These are phyloP conservation scores for Cheilosia urbana DNA, from an alignment of 2,888 invertebrate species.

Conservation along the genomic window DNA sequence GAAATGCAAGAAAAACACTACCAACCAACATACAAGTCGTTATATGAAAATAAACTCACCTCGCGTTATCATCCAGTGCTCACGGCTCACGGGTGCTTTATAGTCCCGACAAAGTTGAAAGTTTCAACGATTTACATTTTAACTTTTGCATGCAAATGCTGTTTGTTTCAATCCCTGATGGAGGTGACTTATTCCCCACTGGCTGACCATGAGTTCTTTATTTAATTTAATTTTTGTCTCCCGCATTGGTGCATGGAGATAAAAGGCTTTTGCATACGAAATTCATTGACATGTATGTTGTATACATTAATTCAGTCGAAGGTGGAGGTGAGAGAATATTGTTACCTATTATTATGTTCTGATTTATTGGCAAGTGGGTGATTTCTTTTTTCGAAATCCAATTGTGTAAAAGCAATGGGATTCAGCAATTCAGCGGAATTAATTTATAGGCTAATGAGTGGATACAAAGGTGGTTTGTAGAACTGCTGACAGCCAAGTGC, in stretches of 20 bases:
- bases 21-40: background rate
- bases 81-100: conserved; percentile 3
- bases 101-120: conserved; percentile 15
- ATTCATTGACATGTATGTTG: conserved; percentile 6
- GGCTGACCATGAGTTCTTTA: conserved; percentile 1
- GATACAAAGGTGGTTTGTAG: too few species aligned
- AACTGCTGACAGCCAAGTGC: too few species aligned
- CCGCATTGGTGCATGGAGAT: background rate
- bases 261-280: conserved; percentile 5
- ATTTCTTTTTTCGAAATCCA: background rate
- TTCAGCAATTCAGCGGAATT: background rate
- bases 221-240: conserved; percentile 3
- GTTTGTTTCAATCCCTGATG: background rate
- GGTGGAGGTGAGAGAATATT: background rate
- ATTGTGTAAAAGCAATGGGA: background rate
- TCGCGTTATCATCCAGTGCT: background rate
- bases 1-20: background rate
- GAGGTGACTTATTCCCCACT: background rate
- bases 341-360: background rate
- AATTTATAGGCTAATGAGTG: too few species aligned
- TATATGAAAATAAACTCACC: conserved; percentile 1
- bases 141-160: conserved; percentile 32
- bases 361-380: background rate
- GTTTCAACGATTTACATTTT: conserved; percentile 46
- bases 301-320: background rate